Conservation (phyloP, 2,888 invertebrate species). For the Branchellion lobata region DNA sequence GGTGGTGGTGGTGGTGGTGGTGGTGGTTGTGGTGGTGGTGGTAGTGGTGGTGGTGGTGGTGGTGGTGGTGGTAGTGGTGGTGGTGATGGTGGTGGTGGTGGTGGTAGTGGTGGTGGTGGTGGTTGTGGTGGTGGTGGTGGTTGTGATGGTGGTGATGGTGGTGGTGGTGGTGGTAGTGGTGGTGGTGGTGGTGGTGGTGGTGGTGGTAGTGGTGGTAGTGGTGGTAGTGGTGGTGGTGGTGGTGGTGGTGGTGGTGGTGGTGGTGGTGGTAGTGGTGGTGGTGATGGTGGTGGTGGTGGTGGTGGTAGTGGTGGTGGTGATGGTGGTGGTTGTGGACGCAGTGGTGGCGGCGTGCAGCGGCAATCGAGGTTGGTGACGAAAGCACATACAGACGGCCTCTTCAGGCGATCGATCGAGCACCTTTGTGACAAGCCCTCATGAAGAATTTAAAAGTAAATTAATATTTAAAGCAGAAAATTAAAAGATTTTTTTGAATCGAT, state of each 20-base stretch:
- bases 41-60: not conserved
- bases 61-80: not conserved
- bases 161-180: not conserved
- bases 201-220: not conserved
- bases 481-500: no score
- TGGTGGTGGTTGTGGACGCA: no score
- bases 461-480: no score
- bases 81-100: not conserved
- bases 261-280: not conserved
- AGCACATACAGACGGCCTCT: no score
- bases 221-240: not conserved
- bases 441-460: no score
- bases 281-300: not conserved
- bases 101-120: not conserved
- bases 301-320: not conserved
- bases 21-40: slow-evolving; percentile 1
- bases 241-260: not conserved
- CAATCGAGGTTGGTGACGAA: no score
- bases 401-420: not conserved
- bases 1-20: not conserved
- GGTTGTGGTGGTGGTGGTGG: not conserved
- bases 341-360: no score
- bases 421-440: not conserved
- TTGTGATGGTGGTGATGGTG: slow-evolving; percentile 1
- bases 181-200: not conserved